Conservation (phyloP, 2,797 vertebrate species). For the Loriculus beryllinus region DNA sequence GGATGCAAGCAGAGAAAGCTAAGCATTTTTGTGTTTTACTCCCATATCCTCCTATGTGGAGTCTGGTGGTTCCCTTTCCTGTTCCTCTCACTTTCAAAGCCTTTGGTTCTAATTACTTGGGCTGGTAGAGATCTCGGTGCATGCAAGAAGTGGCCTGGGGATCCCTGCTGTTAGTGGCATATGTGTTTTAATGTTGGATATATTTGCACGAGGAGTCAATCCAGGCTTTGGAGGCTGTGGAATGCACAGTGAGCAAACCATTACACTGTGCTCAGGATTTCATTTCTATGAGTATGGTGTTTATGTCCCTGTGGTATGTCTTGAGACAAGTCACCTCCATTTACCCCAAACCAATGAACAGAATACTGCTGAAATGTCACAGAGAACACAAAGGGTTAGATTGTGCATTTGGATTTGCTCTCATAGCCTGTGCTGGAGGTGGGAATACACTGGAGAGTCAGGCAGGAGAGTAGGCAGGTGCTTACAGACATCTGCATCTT, state of each 20-base stretch:
- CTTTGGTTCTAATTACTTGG: background rate
- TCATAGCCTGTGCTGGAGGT: background rate
- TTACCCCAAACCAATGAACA: accelerated
- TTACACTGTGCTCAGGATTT: background rate
- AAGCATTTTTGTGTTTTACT: background rate
- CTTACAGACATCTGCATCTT: background rate
- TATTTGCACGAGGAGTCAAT: accelerated
- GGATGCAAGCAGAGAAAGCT: background rate
- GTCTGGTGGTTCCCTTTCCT: background rate
- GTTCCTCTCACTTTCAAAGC: background rate
- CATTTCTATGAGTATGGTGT: accelerated
- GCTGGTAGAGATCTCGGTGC: background rate
- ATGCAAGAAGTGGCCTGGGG: background rate
- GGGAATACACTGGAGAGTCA: background rate
- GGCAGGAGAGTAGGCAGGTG: background rate
- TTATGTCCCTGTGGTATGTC: accelerated
- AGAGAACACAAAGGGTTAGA: background rate
- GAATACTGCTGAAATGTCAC: background rate
- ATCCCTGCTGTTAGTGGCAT: background rate
- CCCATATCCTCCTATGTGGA: background rate
- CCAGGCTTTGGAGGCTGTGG: background rate
- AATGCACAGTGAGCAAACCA: background rate
- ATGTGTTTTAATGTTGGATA: accelerated
- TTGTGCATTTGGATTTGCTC: background rate
- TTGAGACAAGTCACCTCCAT: background rate